Evolutionary conservation across 2,113 vertebrate species (phyloP).

Genomic region (Neomonachus schauinslandi): DNA sequence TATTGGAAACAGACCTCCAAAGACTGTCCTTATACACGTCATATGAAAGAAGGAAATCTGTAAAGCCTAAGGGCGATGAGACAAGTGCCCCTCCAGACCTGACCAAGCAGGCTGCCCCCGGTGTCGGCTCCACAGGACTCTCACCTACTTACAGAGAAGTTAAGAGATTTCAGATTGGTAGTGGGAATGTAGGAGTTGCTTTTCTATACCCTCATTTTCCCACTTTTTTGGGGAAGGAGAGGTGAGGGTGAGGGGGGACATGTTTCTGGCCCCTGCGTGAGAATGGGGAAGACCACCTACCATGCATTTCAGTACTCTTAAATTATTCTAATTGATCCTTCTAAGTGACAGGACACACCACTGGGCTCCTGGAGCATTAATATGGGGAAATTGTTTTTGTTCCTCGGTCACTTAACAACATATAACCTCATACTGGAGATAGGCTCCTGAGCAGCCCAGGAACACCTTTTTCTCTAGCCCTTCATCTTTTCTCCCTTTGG

Average conservation of each 20-base stretch:
- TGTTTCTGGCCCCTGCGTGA: background rate
- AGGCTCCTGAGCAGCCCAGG: constrained; percentile 58
- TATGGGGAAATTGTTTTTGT: constrained; percentile 74
- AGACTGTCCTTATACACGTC: background rate
- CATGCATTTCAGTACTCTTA: background rate
- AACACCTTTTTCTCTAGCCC: constrained; percentile 39
- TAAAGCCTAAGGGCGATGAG: background rate
- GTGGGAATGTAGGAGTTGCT: background rate
- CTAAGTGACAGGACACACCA: constrained; percentile 55
- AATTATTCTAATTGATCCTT: constrained; percentile 18
- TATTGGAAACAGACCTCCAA: constrained; percentile 11
- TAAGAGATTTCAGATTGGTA: background rate
- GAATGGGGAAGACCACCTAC: background rate
- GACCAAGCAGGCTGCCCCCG: background rate
- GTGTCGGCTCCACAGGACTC: background rate
- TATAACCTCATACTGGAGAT: constrained; percentile 65
- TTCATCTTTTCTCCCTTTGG: background rate
- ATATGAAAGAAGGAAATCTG: constrained; percentile 14
- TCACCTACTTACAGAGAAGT: background rate
- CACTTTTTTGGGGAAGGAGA: background rate
- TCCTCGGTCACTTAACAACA: constrained; percentile 63
- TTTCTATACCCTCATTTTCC: fast-evolving
- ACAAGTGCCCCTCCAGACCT: background rate
- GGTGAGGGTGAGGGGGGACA: background rate
- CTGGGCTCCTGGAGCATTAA: constrained; percentile 60